Conservation (phyloP, 2,113 vertebrate species). For the Zapus hudsonius region DNA sequence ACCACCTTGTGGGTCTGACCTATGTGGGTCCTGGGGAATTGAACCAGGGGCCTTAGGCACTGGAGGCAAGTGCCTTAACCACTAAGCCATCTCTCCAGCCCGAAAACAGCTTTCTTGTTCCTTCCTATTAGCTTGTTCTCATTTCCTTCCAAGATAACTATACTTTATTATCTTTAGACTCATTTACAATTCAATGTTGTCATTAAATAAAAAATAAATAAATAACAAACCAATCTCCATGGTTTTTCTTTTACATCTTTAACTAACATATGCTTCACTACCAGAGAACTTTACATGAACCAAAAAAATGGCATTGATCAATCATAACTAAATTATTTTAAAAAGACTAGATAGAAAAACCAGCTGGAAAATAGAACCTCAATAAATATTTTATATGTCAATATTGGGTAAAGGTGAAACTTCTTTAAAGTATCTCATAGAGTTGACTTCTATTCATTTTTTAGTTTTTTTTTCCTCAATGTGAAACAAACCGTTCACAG, state of each 20-base stretch:
- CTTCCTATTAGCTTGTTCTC: conserved; percentile 39
- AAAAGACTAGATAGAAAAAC: background rate
- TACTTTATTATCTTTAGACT: conserved; percentile 64
- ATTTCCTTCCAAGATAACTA: conserved; percentile 54
- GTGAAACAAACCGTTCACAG: conserved; percentile 43
- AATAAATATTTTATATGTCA: conserved; percentile 54
- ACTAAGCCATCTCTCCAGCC: no score
- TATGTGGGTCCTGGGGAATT: no score
- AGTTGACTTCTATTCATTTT: conserved; percentile 41
- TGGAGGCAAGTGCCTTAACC: no score
- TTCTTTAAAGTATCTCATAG: background rate
- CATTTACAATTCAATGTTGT: conserved; percentile 59
- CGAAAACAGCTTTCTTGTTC: conserved; percentile 49
- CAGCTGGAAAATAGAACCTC: conserved; percentile 42
- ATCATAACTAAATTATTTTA: conserved; percentile 60
- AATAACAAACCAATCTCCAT: no score
- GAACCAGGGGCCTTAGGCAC: no score
- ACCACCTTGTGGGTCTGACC: no score
- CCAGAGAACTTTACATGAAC: conserved; percentile 69
- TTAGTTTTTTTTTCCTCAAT: conserved; percentile 26
- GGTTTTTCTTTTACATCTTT: conserved; percentile 26
- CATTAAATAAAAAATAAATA: conserved; percentile 56
- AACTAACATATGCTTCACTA: conserved; percentile 51
- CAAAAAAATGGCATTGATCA: conserved; percentile 72
- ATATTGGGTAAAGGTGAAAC: conserved; percentile 18